A percentile compares a stretch with the other conserved stretches of the same genome.
These are phyloP conservation scores for Griposia aprilina DNA, from an alignment of 2,888 invertebrate genomes.

Conservation along the genomic window DNA sequence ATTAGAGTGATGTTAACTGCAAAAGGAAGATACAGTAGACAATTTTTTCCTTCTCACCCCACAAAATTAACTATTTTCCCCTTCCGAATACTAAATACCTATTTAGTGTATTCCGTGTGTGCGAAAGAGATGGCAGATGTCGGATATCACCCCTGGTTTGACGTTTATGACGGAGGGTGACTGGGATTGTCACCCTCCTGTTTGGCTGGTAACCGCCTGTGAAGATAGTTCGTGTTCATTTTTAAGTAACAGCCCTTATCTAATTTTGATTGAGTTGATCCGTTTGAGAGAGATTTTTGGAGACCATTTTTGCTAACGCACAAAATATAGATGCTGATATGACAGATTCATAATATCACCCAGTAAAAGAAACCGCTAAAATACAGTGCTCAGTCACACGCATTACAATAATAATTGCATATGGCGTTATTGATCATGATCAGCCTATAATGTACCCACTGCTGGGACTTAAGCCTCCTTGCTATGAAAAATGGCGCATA, in stretches of 20 bases:
- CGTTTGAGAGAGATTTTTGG: slow-evolving; percentile 23
- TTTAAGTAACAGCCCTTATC: slow-evolving; percentile 71
- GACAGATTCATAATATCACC: no score
- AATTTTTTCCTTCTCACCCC: slow-evolving; percentile 87
- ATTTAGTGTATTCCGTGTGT: slow-evolving; percentile 85
- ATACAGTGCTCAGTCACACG: no score
- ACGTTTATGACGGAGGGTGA: slow-evolving; percentile 80
- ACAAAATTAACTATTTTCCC: slow-evolving; percentile 88
- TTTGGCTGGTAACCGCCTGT: slow-evolving; percentile 79
- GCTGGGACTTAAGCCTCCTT: no score
- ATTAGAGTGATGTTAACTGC: slow-evolving; percentile 47
- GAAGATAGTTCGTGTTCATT: slow-evolving; percentile 84
- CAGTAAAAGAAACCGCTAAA: no score
- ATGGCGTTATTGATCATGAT: no score
- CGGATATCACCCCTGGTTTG: slow-evolving; percentile 80
- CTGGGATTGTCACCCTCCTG: slow-evolving; percentile 73
- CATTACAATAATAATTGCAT: no score
- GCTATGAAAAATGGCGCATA: no score
- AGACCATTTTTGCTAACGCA: slow-evolving; percentile 12
- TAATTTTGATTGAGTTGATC: slow-evolving; percentile 61
- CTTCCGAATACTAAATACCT: slow-evolving; percentile 90
- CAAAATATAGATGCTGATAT: neutral
- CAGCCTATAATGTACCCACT: no score
- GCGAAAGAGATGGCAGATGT: slow-evolving; percentile 75
- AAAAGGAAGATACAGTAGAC: slow-evolving; percentile 61